These are phyloP conservation scores for Arizona elegans DNA, from an alignment of 2,113 vertebrate genomes.

Conservation along the genomic window DNA sequence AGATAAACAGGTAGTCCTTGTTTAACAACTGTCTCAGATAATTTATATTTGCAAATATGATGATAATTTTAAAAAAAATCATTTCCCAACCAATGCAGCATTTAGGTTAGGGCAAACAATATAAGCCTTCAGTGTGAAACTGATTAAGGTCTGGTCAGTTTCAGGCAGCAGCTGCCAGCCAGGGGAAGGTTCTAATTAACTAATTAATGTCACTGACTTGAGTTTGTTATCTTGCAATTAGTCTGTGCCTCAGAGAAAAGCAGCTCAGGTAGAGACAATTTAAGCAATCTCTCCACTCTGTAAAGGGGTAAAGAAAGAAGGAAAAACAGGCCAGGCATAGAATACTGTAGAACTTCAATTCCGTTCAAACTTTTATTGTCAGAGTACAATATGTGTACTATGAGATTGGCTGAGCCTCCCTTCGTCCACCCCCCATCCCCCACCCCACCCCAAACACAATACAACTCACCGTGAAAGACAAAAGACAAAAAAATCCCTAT, in stretches of 20 bases:
- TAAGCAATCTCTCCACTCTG: not conserved
- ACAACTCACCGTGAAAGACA: no score
- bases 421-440: no score
- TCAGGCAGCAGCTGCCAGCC: not conserved
- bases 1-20: not conserved
- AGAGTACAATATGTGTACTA: no score
- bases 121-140: not conserved
- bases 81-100: not conserved
- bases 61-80: not conserved
- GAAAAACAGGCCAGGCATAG: not conserved
- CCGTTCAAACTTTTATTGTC: no score
- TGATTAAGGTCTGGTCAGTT: not conserved
- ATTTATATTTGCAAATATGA: not conserved
- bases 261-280: not conserved
- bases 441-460: no score
- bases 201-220: not conserved
- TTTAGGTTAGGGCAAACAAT: not conserved
- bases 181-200: not conserved
- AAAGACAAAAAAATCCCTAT: no score
- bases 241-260: not conserved
- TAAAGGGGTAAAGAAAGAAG: not conserved
- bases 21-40: not conserved
- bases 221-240: not conserved
- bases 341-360: not conserved
- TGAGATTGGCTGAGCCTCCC: no score